Evolutionary conservation across 2,113 vertebrate species (phyloP).

Genomic region (Romanogobio albipinnatus): DNA sequence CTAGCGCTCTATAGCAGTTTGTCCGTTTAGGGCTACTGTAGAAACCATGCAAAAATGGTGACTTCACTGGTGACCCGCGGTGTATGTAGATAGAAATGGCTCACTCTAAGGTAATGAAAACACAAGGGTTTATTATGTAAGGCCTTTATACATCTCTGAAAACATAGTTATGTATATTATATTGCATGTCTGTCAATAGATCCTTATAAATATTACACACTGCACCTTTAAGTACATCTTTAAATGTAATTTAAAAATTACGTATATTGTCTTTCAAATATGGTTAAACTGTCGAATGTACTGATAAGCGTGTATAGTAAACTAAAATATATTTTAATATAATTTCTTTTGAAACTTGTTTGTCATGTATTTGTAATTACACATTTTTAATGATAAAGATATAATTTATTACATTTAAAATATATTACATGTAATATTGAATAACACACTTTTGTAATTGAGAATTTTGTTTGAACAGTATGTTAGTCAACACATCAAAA

Average conservation of each 20-base stretch:
- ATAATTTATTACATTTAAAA: neutral
- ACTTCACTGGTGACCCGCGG: too few species aligned
- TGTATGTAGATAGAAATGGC: too few species aligned
- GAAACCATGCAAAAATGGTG: too few species aligned
- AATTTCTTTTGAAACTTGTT: neutral
- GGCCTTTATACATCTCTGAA: too few species aligned
- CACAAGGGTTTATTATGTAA: too few species aligned
- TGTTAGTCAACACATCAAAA: neutral
- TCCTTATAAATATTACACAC: too few species aligned
- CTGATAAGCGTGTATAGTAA: neutral
- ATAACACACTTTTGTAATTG: neutral
- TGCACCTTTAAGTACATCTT: neutral
- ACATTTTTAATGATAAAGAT: neutral
- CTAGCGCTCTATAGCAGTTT: too few species aligned
- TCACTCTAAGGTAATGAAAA: too few species aligned
- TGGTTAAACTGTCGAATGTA: neutral
- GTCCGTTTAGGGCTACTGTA: too few species aligned
- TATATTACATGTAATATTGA: neutral
- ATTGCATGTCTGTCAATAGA: too few species aligned
- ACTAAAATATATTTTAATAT: neutral
- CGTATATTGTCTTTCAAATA: neutral
- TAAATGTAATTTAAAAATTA: neutral
- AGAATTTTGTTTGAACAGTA: neutral
- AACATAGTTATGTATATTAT: too few species aligned
- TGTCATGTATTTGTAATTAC: neutral